These are phyloP conservation scores for Neocrepidodera transversa DNA, from an alignment of 2,888 invertebrate genomes.

Conservation along the genomic window DNA sequence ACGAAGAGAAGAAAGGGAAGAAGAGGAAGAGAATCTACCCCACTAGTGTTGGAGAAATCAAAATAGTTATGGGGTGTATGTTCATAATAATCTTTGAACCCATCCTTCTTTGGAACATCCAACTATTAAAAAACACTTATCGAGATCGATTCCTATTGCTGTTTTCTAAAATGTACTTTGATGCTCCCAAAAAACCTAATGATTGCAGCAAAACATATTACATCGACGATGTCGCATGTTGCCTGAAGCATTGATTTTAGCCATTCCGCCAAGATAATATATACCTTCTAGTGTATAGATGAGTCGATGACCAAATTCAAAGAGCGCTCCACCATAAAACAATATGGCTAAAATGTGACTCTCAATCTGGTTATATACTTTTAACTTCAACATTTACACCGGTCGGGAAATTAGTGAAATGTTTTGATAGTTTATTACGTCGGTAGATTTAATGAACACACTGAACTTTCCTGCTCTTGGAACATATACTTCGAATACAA, in stretches of 20 bases:
- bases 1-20: neutral
- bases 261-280: conserved; percentile 11
- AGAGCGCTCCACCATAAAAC: neutral
- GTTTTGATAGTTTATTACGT: neutral
- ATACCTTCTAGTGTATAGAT: too few relatives aligned
- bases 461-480: neutral
- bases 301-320: neutral
- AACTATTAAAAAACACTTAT: neutral
- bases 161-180: conserved; percentile 18
- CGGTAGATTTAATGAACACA: neutral
- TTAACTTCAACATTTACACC: conserved; percentile 20
- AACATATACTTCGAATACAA: neutral
- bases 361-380: conserved; percentile 15
- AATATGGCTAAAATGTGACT: neutral
- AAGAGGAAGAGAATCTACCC: conserved; percentile 9
- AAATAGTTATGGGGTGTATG: conserved; percentile 10
- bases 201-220: conserved; percentile 17
- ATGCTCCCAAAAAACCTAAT: conserved; percentile 12
- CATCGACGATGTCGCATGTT: conserved; percentile 12
- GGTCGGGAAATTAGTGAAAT: neutral
- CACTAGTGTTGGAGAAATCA: conserved; percentile 14
- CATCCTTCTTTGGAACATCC: neutral
- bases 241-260: conserved; percentile 14
- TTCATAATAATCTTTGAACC: neutral
- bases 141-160: conserved; percentile 14